A percentile compares a stretch with the other conserved stretches of the same genome.
phyloP scores from a whole-genome alignment of 2,888 invertebrate species.

The Sthenelais limicola region DNA sequence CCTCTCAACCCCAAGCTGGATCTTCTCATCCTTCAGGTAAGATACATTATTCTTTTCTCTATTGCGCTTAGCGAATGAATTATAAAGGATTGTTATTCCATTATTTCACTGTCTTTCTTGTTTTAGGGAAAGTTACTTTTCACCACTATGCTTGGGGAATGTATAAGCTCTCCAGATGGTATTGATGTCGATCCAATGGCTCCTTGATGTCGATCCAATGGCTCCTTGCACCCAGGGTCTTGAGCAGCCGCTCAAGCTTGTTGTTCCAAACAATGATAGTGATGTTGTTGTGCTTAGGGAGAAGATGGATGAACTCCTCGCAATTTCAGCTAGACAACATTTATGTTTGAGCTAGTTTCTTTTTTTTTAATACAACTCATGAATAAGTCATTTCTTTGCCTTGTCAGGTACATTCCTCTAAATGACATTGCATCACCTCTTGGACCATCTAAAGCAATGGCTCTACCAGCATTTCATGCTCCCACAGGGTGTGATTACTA shows the following conservation, averaged over 20 bases:
- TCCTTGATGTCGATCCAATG: background rate
- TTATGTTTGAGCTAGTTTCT: too few species aligned
- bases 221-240: too few species aligned
- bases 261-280: background rate
- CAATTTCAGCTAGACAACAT: background rate
- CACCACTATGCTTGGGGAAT: too few species aligned
- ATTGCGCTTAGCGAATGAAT: too few species aligned
- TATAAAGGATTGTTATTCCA: background rate
- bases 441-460: background rate
- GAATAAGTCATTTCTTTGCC: too few species aligned
- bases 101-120: background rate
- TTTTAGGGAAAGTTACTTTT: background rate
- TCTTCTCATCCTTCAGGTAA: slow-evolving; percentile 26
- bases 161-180: background rate
- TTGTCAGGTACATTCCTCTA: slow-evolving; percentile 5
- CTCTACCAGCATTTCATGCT: slow-evolving; percentile 12
- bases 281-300: background rate
- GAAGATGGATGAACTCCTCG: background rate
- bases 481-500: slow-evolving; percentile 28
- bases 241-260: too few species aligned
- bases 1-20: slow-evolving; percentile 18
- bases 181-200: background rate
- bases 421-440: background rate
- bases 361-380: too few species aligned
- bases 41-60: too few species aligned